These are phyloP conservation scores for Busseola fusca DNA, from an alignment of 2,888 invertebrate species.

Conservation along the genomic window DNA sequence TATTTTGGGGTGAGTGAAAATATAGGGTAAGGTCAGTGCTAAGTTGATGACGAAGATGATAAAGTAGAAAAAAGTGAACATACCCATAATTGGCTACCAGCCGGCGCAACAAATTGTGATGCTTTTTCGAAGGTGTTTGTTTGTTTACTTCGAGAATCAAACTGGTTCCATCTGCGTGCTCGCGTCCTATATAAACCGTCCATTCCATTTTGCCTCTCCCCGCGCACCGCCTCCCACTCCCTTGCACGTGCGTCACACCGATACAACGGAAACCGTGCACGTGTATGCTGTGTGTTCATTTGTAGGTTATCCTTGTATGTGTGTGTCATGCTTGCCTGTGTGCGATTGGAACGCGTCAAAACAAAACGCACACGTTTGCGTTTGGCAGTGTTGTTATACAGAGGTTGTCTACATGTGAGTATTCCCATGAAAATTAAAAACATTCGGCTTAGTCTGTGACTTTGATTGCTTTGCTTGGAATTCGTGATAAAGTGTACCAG, in stretches of 20 bases:
- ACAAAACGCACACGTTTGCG: constrained; percentile 61
- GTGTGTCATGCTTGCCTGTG: constrained; percentile 53
- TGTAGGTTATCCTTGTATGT: constrained; percentile 40
- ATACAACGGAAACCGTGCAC: constrained; percentile 59
- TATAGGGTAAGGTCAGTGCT: constrained; percentile 33
- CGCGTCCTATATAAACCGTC: constrained; percentile 82
- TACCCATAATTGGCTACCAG: constrained; percentile 81
- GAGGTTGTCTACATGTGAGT: constrained; percentile 26
- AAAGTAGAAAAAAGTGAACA: constrained; percentile 67
- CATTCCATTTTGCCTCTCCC: constrained; percentile 65
- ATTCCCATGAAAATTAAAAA: constrained; percentile 37
- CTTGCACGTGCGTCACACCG: constrained; percentile 78
- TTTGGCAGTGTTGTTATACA: constrained; percentile 6
- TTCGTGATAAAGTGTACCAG: background rate
- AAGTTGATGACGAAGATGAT: constrained; percentile 16
- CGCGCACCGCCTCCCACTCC: constrained; percentile 56
- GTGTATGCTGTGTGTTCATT: constrained; percentile 52
- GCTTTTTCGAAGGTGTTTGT: constrained; percentile 72
- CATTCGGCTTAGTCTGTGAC: constrained; percentile 5
- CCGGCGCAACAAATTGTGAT: constrained; percentile 66
- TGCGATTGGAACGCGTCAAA: constrained; percentile 67
- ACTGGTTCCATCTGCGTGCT: constrained; percentile 78
- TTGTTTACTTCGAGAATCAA: constrained; percentile 81
- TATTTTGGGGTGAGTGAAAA: background rate
- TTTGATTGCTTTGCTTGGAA: constrained; percentile 1